phyloP scores from a whole-genome alignment of 2,113 vertebrate genomes.

The Castor canadensis region DNA sequence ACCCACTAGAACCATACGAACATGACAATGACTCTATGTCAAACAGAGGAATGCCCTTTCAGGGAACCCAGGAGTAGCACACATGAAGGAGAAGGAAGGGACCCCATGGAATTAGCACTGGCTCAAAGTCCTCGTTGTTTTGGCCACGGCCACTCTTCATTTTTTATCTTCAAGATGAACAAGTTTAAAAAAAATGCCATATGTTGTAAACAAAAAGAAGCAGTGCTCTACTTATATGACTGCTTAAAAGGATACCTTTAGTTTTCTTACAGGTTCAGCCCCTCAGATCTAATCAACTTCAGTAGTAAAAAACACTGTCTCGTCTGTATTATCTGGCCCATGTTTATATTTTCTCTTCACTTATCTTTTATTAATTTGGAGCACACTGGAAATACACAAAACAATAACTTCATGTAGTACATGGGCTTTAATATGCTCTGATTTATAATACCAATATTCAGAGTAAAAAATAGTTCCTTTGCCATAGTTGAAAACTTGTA shows the following conservation, averaged over 20 bases:
- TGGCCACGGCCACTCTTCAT: neutral
- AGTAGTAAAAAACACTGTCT: neutral
- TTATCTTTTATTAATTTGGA: slow-evolving; percentile 17
- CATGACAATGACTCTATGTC: neutral
- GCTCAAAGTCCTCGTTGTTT: neutral
- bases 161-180: neutral
- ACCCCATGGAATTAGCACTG: neutral
- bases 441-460: neutral
- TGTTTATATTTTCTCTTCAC: neutral
- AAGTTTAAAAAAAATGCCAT: neutral
- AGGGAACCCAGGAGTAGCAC: too few relatives aligned
- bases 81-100: neutral
- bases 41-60: neutral
- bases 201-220: neutral
- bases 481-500: neutral
- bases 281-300: neutral
- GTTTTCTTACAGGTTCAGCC: neutral
- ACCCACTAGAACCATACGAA: neutral
- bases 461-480: neutral
- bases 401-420: neutral
- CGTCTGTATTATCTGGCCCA: neutral
- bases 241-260: neutral
- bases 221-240: neutral
- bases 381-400: neutral
- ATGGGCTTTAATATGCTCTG: neutral